Evolutionary conservation across 1,140 invertebrate genomes (phyloP).

Genomic region (Caerostris extrusa): DNA sequence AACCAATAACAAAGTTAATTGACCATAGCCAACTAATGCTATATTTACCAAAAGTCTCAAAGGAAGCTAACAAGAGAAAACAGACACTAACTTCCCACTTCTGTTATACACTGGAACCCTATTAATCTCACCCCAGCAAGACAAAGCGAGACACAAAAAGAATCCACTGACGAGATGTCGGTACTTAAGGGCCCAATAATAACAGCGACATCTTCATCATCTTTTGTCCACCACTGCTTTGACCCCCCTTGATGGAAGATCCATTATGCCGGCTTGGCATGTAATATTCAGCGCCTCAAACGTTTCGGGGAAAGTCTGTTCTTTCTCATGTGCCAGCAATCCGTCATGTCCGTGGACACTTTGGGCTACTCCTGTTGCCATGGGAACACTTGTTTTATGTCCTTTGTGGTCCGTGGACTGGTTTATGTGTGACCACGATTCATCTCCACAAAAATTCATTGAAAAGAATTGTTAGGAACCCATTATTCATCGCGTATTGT

Average conservation of each 20-base stretch:
- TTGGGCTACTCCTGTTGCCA: constrained; percentile 48
- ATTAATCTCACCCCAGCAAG: constrained; percentile 22
- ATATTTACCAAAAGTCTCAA: not conserved
- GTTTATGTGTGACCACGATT: not conserved
- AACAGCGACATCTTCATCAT: constrained; percentile 65
- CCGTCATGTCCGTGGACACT: constrained; percentile 47
- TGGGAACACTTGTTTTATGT: constrained; percentile 51
- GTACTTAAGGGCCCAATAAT: constrained; percentile 55
- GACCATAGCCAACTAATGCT: not conserved
- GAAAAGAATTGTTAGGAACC: not conserved
- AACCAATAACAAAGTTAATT: not conserved
- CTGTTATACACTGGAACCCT: constrained; percentile 14
- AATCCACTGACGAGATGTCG: constrained; percentile 12
- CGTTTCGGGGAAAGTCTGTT: constrained; percentile 15
- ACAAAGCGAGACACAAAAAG: constrained; percentile 35
- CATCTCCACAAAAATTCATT: not conserved
- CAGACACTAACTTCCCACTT: not conserved
- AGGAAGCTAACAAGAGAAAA: not conserved
- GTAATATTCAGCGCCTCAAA: constrained; percentile 58
- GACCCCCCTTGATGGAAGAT: constrained; percentile 32
- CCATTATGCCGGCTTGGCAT: constrained; percentile 39
- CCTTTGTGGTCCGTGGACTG: not conserved
- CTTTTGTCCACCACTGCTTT: constrained; percentile 49
- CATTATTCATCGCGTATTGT: not conserved
- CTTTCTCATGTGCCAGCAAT: constrained; percentile 59